These are phyloP conservation scores for Silurus lanzhouensis DNA, from an alignment of 2,797 vertebrate species.

Conservation along the genomic window DNA sequence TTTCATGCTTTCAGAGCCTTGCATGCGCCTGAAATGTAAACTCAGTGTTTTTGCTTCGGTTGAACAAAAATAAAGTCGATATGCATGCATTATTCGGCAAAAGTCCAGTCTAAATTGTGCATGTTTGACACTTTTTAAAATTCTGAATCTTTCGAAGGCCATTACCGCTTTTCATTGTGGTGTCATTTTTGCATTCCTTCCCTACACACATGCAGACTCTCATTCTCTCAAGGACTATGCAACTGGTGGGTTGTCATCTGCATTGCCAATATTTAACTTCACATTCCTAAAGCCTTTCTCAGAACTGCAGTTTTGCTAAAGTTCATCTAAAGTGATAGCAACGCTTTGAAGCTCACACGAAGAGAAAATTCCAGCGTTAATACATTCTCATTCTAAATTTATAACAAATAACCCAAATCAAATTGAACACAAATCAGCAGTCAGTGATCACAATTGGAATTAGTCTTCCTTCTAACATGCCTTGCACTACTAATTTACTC, in stretches of 20 bases:
- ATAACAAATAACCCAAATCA: neutral
- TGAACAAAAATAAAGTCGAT: neutral
- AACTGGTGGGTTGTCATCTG: slow-evolving; percentile 8
- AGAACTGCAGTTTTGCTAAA: neutral
- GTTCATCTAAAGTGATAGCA: neutral
- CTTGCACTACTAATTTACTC: slow-evolving; percentile 62
- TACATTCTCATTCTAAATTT: neutral
- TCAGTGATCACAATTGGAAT: slow-evolving; percentile 20
- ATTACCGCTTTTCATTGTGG: slow-evolving; percentile 16
- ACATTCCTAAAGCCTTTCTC: slow-evolving; percentile 4
- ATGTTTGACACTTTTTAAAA: slow-evolving; percentile 3
- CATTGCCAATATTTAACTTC: neutral
- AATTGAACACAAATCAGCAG: neutral
- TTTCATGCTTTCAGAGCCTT: slow-evolving; percentile 64
- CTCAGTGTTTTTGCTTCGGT: slow-evolving; percentile 4
- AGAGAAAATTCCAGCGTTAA: neutral
- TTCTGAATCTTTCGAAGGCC: neutral
- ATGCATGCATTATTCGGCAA: neutral
- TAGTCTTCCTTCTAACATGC: slow-evolving; percentile 39
- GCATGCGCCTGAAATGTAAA: slow-evolving; percentile 26
- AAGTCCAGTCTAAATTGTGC: neutral
- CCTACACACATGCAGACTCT: slow-evolving; percentile 3
- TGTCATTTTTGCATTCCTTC: slow-evolving; percentile 23
- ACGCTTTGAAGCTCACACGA: neutral
- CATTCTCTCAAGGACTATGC: slow-evolving; percentile 29